Conservation (phyloP, 2,113 vertebrate species). For the Lasiurus borealis region DNA sequence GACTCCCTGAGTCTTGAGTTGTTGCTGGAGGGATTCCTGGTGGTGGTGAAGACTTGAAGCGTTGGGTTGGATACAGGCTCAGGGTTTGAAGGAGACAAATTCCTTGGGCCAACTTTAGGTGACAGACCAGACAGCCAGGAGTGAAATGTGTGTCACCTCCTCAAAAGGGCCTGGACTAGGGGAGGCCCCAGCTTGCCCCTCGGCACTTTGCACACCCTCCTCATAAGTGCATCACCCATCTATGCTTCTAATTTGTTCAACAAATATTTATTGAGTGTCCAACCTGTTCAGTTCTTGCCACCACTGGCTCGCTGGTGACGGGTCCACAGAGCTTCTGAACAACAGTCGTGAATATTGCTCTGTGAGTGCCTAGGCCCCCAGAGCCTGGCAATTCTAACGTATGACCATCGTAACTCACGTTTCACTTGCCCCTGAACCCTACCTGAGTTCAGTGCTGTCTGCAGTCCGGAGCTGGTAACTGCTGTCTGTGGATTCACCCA, state of each 20-base stretch:
- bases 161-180: neutral
- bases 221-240: neutral
- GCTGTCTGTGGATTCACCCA: neutral
- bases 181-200: neutral
- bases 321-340: neutral
- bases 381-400: neutral
- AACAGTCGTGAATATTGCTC: neutral
- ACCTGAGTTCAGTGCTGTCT: neutral
- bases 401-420: too few species aligned
- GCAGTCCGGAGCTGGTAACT: neutral
- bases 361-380: neutral
- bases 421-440: too few species aligned
- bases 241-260: neutral
- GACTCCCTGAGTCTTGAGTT: neutral
- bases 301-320: neutral
- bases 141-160: neutral
- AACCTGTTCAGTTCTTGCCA: neutral
- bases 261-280: neutral
- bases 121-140: neutral
- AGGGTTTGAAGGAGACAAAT: neutral
- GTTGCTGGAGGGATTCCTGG: neutral
- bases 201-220: accelerated
- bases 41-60: neutral
- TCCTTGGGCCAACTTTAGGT: neutral
- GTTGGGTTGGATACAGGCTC: neutral